Conservation (phyloP, 2,113 vertebrate species). For the Passer montanus region DNA sequence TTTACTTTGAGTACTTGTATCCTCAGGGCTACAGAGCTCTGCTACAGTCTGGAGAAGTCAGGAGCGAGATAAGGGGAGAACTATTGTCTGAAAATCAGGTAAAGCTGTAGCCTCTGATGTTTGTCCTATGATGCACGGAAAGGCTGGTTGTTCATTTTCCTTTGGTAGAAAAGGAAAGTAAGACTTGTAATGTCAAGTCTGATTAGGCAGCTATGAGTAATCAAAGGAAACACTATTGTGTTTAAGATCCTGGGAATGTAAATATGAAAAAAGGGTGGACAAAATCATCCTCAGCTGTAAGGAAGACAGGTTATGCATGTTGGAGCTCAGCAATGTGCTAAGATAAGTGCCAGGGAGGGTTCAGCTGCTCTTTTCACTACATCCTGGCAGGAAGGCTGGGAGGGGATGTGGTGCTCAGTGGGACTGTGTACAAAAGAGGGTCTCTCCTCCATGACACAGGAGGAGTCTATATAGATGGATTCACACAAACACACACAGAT, state of each 20-base stretch:
- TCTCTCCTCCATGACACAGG: neutral
- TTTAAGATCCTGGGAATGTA: conserved; percentile 14
- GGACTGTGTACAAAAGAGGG: too few species aligned
- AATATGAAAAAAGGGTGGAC: neutral
- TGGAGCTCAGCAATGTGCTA: neutral
- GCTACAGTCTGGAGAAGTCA: neutral
- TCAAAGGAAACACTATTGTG: conserved; percentile 4
- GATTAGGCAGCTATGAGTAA: neutral
- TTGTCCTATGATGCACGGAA: neutral
- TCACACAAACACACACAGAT: neutral
- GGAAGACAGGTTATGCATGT: neutral
- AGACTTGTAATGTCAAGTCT: neutral
- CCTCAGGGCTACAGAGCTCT: neutral
- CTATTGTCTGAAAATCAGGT: neutral
- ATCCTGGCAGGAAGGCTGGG: neutral
- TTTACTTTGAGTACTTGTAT: neutral
- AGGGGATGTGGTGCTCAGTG: neutral
- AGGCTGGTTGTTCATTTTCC: neutral
- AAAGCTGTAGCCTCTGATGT: neutral
- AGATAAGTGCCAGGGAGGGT: neutral
- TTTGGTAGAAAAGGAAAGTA: neutral
- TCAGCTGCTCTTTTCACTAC: neutral
- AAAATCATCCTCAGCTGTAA: neutral
- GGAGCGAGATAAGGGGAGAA: neutral
- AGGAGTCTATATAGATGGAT: neutral